Evolutionary conservation across 2,113 vertebrate genomes (phyloP).

Genomic region (Coptodon rendalli): DNA sequence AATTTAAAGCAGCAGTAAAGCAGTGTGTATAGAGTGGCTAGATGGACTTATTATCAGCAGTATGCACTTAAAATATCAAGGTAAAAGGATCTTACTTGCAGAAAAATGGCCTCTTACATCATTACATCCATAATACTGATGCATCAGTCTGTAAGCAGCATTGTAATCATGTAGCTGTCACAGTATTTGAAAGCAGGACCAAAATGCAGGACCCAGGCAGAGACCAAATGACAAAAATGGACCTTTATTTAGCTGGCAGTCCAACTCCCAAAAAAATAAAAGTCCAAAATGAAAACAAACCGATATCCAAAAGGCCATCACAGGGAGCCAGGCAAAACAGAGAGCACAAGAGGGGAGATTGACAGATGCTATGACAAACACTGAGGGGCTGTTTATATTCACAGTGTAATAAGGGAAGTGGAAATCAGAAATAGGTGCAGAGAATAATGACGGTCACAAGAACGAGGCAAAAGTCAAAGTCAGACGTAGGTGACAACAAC

Average conservation of each 20-base stretch:
- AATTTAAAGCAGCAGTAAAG: not conserved
- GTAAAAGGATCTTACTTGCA: not conserved
- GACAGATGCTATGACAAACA: not conserved
- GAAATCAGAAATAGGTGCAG: not conserved
- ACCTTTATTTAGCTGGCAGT: not conserved
- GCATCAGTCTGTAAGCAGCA: not conserved
- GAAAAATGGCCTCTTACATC: not conserved
- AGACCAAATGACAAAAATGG: not conserved
- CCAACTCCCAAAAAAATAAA: not conserved
- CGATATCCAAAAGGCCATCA: not conserved
- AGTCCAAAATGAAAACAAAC: not conserved
- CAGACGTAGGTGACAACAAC: not conserved
- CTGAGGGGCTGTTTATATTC: not conserved
- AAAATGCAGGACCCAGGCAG: not conserved
- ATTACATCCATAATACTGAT: not conserved
- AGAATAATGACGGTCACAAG: not conserved
- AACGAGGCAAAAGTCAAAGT: not conserved
- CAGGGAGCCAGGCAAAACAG: not conserved
- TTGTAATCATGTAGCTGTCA: not conserved
- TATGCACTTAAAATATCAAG: not conserved
- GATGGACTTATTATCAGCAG: not conserved
- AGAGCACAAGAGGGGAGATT: not conserved
- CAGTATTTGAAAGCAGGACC: not conserved
- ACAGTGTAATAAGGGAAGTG: not conserved
- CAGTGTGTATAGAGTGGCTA: not conserved